Evolutionary conservation across 2,797 vertebrate genomes (phyloP).

Genomic region (Poliocrania exsul): DNA sequence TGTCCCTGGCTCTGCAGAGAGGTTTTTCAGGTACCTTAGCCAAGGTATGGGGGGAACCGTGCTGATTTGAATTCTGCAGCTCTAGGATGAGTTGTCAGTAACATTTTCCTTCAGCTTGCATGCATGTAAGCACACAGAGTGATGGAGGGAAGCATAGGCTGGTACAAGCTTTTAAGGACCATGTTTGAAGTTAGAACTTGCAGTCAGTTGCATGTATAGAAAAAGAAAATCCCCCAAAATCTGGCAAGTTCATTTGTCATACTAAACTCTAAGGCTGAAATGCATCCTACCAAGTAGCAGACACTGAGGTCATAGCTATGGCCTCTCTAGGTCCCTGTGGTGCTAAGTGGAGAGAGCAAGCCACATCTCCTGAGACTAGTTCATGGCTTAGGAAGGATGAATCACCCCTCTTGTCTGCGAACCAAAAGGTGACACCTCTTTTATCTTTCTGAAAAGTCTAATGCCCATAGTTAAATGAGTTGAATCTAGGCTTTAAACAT

Average conservation of each 20-base stretch:
- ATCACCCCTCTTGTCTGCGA: not conserved
- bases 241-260: not conserved
- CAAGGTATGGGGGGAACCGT: not conserved
- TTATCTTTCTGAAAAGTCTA: not conserved
- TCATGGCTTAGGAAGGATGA: not conserved
- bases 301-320: not conserved
- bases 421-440: not conserved
- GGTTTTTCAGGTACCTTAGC: not conserved
- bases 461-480: not conserved
- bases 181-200: not conserved
- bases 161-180: not conserved
- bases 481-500: not conserved
- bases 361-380: not conserved
- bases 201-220: not conserved
- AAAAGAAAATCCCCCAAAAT: not conserved
- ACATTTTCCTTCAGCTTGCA: not conserved
- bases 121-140: accelerated
- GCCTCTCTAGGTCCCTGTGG: not conserved
- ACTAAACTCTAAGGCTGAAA: not conserved
- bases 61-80: not conserved
- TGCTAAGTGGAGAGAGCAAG: not conserved
- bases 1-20: not conserved
- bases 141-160: not conserved
- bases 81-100: not conserved
- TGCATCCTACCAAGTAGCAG: not conserved